Conservation (phyloP, 2,113 vertebrate genomes). For the Caranx ignobilis region DNA sequence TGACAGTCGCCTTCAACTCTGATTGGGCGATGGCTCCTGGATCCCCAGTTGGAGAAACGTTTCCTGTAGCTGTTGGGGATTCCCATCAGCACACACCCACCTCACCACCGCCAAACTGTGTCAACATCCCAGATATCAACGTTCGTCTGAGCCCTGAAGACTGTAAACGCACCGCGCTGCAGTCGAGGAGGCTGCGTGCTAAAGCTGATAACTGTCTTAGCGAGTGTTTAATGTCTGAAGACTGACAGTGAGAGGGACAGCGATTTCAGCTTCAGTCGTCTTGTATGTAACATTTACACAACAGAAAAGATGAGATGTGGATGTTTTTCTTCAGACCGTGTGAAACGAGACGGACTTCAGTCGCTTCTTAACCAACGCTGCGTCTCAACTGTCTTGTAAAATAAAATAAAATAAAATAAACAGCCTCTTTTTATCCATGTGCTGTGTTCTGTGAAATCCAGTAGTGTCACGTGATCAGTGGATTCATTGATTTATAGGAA, state of each 20-base stretch:
- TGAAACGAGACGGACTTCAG: neutral
- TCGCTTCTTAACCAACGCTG: neutral
- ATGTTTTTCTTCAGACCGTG: neutral
- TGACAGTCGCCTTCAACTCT: too few species aligned
- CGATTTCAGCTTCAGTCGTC: neutral
- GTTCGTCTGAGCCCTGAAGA: neutral
- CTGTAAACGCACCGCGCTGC: neutral
- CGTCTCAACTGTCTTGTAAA: constrained; percentile 37
- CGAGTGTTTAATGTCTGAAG: neutral
- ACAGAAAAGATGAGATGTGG: neutral
- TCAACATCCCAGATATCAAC: neutral
- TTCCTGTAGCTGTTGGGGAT: too few species aligned
- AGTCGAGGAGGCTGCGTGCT: neutral
- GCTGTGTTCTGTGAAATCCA: neutral
- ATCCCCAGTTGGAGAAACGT: too few species aligned
- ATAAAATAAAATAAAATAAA: constrained; percentile 32
- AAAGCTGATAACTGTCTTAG: neutral
- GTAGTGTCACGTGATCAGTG: neutral
- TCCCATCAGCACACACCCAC: neutral
- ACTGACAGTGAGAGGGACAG: neutral
- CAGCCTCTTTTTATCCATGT: constrained; percentile 26
- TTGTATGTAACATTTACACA: neutral
- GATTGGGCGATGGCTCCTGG: too few species aligned
- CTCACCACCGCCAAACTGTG: neutral
- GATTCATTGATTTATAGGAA: neutral